Conservation (phyloP, 2,113 vertebrate species). For the Rafetus swinhoei region DNA sequence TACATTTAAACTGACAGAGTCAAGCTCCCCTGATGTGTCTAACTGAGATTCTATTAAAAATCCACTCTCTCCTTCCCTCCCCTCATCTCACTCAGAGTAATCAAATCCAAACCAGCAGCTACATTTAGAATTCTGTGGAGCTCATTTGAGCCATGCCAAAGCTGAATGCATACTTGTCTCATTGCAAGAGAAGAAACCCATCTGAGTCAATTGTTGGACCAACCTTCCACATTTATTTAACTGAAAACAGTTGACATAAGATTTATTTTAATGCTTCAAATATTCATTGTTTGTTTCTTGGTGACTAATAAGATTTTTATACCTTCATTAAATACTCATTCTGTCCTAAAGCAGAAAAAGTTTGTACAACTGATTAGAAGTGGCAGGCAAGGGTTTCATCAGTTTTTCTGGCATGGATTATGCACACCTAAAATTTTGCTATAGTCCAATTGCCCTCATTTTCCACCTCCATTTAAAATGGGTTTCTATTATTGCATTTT, state of each 20-base stretch:
- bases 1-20: constrained; percentile 16
- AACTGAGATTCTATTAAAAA: constrained; percentile 2
- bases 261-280: background rate
- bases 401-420: background rate
- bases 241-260: background rate
- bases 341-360: background rate
- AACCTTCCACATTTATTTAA: background rate
- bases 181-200: background rate
- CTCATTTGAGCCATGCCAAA: background rate
- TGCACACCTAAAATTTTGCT: rapidly evolving
- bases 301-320: background rate
- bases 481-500: background rate
- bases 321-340: background rate
- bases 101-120: background rate
- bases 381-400: background rate
- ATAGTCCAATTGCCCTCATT: background rate
- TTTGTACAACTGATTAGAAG: background rate
- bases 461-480: background rate
- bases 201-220: background rate
- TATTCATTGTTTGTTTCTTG: background rate
- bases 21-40: background rate
- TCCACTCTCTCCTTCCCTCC: background rate
- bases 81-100: background rate
- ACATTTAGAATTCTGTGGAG: background rate
- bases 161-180: background rate